Conservation (phyloP, 2,113 vertebrate genomes). For the Daphoenositta chrysoptera region DNA sequence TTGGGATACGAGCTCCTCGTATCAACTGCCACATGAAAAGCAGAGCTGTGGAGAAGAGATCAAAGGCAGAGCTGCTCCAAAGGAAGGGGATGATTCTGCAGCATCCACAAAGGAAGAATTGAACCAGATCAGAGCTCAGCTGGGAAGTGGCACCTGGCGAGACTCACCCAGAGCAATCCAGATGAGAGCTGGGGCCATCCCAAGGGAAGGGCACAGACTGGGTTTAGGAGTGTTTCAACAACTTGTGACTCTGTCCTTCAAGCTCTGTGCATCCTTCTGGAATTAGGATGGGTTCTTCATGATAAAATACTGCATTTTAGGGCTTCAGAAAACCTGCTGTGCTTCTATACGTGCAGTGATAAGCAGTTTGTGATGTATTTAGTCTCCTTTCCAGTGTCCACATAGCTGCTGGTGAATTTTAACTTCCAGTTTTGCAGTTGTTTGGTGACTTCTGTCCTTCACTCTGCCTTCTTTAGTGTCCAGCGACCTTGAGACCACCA, state of each 20-base stretch:
- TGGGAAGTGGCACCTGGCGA: neutral
- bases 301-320: neutral
- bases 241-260: accelerated
- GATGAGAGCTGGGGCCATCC: neutral
- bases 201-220: neutral
- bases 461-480: neutral
- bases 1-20: neutral
- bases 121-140: neutral
- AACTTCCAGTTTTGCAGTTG: neutral
- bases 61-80: neutral
- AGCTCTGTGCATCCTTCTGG: neutral
- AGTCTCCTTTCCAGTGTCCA: neutral
- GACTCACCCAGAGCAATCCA: neutral
- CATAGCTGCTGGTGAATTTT: neutral
- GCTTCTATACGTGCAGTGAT: accelerated
- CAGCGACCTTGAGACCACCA: neutral
- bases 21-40: neutral
- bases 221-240: accelerated
- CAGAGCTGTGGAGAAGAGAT: neutral
- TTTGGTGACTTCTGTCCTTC: neutral
- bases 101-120: neutral
- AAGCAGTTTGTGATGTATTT: neutral
- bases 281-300: neutral
- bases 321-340: accelerated
- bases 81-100: neutral